phyloP scores from a whole-genome alignment of 2,888 invertebrate genomes.

The Hymenopus coronatus region DNA sequence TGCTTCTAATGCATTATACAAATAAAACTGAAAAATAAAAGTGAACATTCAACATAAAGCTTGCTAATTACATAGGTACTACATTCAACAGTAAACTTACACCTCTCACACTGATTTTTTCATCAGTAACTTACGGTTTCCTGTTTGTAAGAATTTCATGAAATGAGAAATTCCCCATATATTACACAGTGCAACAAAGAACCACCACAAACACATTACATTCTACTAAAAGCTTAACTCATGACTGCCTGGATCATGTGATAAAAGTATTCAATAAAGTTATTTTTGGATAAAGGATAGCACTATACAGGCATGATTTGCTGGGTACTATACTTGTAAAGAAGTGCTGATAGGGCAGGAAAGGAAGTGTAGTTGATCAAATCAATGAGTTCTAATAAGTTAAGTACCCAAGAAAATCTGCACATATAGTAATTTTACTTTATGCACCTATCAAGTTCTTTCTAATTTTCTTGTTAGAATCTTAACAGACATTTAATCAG shows the following conservation, averaged over 20 bases:
- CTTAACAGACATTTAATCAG: too few relatives aligned
- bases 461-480: too few relatives aligned
- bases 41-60: neutral
- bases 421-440: too few relatives aligned
- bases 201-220: neutral
- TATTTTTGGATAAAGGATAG: too few relatives aligned
- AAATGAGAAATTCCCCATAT: constrained; percentile 40
- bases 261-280: neutral
- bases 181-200: neutral
- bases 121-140: constrained; percentile 67
- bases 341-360: too few relatives aligned
- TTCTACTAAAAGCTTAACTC: neutral
- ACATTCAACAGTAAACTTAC: constrained; percentile 12
- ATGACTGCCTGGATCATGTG: neutral
- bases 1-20: neutral
- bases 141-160: constrained; percentile 52
- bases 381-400: too few relatives aligned
- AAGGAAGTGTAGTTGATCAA: too few relatives aligned
- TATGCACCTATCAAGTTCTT: too few relatives aligned
- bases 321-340: too few relatives aligned
- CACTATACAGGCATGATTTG: too few relatives aligned
- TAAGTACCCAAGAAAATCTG: too few relatives aligned
- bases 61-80: neutral
- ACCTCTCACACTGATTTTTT: constrained; percentile 10
- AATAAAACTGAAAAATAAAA: neutral